Evolutionary conservation across 2,888 invertebrate species (phyloP), one percentile per base, ranked within the genome.

Genomic region (Chloroclystis v-ata): DNA sequence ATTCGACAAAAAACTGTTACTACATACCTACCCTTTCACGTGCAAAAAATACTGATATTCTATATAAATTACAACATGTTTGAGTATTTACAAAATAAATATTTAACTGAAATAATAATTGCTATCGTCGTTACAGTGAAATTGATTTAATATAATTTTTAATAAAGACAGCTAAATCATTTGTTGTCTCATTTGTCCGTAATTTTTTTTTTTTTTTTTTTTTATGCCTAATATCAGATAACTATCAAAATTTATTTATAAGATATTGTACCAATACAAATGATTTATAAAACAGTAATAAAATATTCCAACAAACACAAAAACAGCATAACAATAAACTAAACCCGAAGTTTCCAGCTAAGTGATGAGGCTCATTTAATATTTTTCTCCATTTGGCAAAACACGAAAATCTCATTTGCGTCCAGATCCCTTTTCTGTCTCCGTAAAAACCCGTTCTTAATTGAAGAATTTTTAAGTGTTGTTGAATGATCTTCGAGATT

Each of bases 401-500:
- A 60, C 62, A 65, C 50, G 58, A 57, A 67, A 69, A 65, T 65
- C 61, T 62, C 65, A 67, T 69, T 69, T 62, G 59, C 58, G 60
- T 57, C 59, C 48, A 60, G 67, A 67, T 67, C 65, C 65, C 66
- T 65, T 67, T 59, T 56, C 57, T 56, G 54, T 61, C 56, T 61
- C 60, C 57, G 20, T 67, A 54, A 58, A 54, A 62, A 59, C 60
- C 54, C 56, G 61, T 61, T 68, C 60, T 61, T 70, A 65, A 69
- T 69, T 58, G 62, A 68, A 68, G 62, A 66, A 67, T 67, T 65
- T 66, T 67, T 57, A 62, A 54, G 42, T 40, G 40, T 52, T n/a
- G n/a, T n/a, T 61, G 64, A 72, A 67, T 61, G 63, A 73, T 73
- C 67, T 69, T 65, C 61, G 57, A 67, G 69, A 66, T 20, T 65